A percentile compares a stretch with the other conserved stretches of the same genome.
Conservation (phyloP, 1,140 invertebrate species). For the Steinernema feltiae region DNA sequence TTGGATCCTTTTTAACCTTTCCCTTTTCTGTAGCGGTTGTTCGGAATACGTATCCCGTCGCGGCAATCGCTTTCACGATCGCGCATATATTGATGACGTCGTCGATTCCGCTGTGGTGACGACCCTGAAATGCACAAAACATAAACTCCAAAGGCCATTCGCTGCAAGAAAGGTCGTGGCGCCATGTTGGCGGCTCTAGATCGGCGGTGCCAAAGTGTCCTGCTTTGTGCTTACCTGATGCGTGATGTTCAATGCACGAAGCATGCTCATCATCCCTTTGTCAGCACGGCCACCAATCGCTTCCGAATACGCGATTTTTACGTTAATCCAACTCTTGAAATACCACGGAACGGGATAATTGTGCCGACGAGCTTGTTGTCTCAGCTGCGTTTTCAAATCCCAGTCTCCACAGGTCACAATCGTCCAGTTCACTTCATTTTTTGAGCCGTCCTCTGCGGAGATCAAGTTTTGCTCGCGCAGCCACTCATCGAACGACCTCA, state of each 20-base stretch:
- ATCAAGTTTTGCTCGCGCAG: constrained; percentile 19
- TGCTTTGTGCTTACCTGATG: constrained; percentile 11
- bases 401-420: constrained; percentile 37
- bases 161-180: no score
- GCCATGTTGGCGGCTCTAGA: no score
- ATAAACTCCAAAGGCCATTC: no score
- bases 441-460: not conserved
- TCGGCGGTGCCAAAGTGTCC: no score
- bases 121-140: constrained; percentile 10
- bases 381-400: constrained; percentile 23
- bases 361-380: constrained; percentile 16
- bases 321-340: constrained; percentile 34
- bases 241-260: constrained; percentile 8
- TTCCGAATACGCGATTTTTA: constrained; percentile 22
- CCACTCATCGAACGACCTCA: constrained; percentile 24
- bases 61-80: constrained; percentile 21
- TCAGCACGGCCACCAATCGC: constrained; percentile 15
- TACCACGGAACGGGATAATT: constrained; percentile 6
- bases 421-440: constrained; percentile 13
- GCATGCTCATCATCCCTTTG: constrained; percentile 24
- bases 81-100: constrained; percentile 29
- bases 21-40: not conserved
- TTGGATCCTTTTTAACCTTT: no score
- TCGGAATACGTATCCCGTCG: constrained; percentile 18
- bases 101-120: constrained; percentile 36